Percentiles rank a stretch among this genome's conserved stretches.
phyloP scores from a whole-genome alignment of 2,113 vertebrate genomes.

The Tricholaema leucomelas region DNA sequence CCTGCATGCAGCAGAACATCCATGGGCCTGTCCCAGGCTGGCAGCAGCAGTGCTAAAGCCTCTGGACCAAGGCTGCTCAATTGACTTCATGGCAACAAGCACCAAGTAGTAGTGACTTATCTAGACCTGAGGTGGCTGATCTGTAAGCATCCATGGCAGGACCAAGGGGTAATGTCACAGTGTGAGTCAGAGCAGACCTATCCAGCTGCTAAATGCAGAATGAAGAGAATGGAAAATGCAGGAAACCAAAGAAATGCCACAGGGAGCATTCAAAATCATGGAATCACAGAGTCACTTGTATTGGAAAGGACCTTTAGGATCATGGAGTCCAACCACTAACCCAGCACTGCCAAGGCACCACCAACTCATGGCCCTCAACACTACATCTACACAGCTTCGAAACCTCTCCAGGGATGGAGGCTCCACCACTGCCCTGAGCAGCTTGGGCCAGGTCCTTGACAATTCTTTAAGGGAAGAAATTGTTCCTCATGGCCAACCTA shows the following conservation, averaged over 20 bases:
- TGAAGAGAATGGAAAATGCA: not conserved
- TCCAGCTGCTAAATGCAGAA: not conserved
- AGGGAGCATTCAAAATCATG: not conserved
- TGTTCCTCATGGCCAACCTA: no score
- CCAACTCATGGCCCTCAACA: not conserved
- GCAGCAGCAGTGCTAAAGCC: fast-evolving
- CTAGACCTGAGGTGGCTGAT: not conserved
- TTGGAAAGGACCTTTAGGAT: not conserved
- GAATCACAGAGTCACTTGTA: not conserved
- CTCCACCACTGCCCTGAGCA: not conserved
- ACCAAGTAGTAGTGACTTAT: fast-evolving
- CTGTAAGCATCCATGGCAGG: not conserved
- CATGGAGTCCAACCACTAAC: not conserved
- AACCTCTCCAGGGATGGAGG: not conserved
- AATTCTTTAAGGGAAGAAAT: no score
- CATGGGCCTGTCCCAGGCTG: not conserved
- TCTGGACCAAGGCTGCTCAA: not conserved
- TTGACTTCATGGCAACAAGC: not conserved
- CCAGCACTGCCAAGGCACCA: not conserved
- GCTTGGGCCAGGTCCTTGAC: not conserved
- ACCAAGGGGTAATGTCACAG: fast-evolving
- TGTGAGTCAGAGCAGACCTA: not conserved
- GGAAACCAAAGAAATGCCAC: not conserved
- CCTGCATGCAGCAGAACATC: fast-evolving
- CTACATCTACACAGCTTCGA: not conserved